These are phyloP conservation scores for Muschampia plurimacula DNA, from an alignment of 2,888 invertebrate genomes.

Conservation along the genomic window DNA sequence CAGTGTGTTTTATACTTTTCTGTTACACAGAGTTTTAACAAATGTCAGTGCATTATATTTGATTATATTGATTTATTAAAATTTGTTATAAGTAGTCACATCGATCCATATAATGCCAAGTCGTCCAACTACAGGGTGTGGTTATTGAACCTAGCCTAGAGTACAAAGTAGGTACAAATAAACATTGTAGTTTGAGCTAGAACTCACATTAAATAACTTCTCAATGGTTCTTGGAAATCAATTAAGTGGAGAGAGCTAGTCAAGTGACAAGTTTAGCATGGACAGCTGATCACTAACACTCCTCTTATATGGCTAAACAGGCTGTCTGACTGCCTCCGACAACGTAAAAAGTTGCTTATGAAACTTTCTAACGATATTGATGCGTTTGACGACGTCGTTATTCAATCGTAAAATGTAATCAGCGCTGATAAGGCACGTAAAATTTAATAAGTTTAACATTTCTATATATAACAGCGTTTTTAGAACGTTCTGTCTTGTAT, in stretches of 20 bases:
- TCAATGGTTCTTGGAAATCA: constrained; percentile 55
- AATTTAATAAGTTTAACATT: not conserved
- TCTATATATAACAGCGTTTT: too few species aligned
- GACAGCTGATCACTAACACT: constrained; percentile 65
- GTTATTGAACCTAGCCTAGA: not conserved
- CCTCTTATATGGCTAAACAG: constrained; percentile 52
- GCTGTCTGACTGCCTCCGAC: constrained; percentile 54
- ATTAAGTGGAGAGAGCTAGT: constrained; percentile 72
- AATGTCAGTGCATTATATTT: too few species aligned
- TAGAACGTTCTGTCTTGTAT: too few species aligned
- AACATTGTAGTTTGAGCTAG: not conserved
- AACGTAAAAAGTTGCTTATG: constrained; percentile 65
- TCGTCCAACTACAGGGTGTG: not conserved
- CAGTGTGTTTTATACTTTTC: too few species aligned
- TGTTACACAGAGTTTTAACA: too few species aligned
- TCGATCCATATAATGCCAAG: not conserved
- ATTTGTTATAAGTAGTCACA: not conserved
- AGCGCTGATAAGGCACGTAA: not conserved
- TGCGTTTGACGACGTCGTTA: constrained; percentile 48
- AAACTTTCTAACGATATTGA: constrained; percentile 72
- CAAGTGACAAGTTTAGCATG: constrained; percentile 58
- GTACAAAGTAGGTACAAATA: not conserved
- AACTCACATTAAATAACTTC: not conserved
- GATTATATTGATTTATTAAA: too few species aligned
- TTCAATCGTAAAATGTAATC: constrained; percentile 29